Conservation (phyloP, 2,888 invertebrate genomes). For the Macrophya annulata region DNA sequence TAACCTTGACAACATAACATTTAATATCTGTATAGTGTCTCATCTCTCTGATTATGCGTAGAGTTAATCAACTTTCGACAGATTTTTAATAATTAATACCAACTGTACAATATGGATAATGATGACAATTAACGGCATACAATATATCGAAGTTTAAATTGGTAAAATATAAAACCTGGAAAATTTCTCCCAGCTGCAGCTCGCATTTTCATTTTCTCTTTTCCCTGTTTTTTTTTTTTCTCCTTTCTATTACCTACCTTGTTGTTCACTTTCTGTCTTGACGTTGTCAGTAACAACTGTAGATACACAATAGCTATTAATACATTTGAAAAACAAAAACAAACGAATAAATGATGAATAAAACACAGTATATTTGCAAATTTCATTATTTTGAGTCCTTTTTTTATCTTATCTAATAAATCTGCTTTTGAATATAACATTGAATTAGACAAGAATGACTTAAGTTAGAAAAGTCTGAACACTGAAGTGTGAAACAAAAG, state of each 20-base stretch:
- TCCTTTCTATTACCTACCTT: background rate
- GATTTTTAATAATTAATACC: background rate
- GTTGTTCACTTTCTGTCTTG: background rate
- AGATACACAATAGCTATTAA: background rate
- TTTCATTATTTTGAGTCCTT: background rate
- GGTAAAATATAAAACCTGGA: background rate
- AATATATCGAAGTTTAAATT: no score
- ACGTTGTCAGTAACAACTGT: background rate
- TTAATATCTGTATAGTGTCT: background rate
- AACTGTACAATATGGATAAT: background rate
- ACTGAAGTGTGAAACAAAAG: background rate
- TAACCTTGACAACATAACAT: background rate
- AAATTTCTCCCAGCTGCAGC: background rate
- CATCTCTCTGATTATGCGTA: background rate
- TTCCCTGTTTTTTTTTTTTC: background rate
- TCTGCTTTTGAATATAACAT: background rate
- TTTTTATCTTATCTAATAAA: background rate
- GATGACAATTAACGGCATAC: no score
- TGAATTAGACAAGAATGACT: background rate
- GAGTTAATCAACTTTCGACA: background rate
- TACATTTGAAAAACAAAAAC: background rate
- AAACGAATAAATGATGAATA: background rate
- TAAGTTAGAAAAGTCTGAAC: background rate
- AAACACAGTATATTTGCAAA: background rate
- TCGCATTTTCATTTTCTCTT: background rate